A percentile compares a stretch with the other conserved stretches of the same genome.
Conservation (phyloP, 2,797 vertebrate species). For the Aselliscus stoliczkanus region DNA sequence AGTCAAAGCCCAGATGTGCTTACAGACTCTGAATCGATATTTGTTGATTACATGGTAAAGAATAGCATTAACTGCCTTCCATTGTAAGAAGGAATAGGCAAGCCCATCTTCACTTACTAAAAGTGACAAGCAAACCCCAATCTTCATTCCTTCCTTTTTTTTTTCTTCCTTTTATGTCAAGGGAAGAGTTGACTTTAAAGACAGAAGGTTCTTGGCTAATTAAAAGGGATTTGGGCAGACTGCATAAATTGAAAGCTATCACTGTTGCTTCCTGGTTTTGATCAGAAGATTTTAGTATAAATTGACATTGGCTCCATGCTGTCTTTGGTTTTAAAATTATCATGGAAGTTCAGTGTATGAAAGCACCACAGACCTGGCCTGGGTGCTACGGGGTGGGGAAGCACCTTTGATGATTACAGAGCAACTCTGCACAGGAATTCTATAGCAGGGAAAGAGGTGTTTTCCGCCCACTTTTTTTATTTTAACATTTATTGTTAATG, state of each 20-base stretch:
- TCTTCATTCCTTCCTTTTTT: not conserved
- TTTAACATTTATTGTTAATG: not conserved
- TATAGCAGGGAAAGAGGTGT: not conserved
- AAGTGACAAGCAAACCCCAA: not conserved
- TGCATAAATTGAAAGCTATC: not conserved
- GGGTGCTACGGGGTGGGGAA: not conserved
- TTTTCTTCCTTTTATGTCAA: not conserved
- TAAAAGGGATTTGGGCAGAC: not conserved
- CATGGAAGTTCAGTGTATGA: not conserved
- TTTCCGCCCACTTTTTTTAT: not conserved
- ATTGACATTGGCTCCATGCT: not conserved
- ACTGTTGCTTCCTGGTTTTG: not conserved
- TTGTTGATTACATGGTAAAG: not conserved
- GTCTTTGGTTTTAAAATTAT: not conserved
- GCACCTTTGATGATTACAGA: too few species aligned
- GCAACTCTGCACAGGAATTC: not conserved
- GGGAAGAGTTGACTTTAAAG: not conserved
- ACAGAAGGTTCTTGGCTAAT: not conserved
- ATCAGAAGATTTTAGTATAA: not conserved
- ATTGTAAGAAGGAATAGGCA: not conserved
- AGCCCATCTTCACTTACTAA: not conserved
- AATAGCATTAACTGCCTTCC: not conserved
- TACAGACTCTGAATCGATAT: not conserved
- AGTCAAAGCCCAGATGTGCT: not conserved
- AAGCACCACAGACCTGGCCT: not conserved